A percentile compares a stretch with the other conserved stretches of the same genome.
These are phyloP conservation scores for Pachycephala philippinensis DNA, from an alignment of 2,113 vertebrate genomes.

Conservation along the genomic window DNA sequence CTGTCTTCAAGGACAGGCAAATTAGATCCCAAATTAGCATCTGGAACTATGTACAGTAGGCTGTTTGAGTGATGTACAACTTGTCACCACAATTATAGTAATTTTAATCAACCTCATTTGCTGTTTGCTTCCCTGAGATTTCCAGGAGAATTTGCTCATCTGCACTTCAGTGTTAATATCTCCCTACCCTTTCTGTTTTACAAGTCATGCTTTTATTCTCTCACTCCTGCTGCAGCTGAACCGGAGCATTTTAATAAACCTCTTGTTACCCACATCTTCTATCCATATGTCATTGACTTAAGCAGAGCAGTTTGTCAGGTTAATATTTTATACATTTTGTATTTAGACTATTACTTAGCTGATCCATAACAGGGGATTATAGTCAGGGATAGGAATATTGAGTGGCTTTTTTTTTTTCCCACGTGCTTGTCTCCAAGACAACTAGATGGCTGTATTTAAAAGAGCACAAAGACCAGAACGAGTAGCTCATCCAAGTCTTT, in stretches of 20 bases:
- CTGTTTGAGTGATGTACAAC: neutral
- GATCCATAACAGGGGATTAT: slow-evolving; percentile 2
- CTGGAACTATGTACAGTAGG: neutral
- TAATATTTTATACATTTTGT: slow-evolving; percentile 37
- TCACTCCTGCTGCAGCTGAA: neutral
- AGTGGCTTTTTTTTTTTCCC: neutral
- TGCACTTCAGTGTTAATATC: slow-evolving; percentile 6
- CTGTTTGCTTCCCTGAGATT: neutral
- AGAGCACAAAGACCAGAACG: slow-evolving; percentile 71
- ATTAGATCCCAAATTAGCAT: slow-evolving; percentile 38
- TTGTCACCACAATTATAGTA: slow-evolving; percentile 42
- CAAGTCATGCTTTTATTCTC: slow-evolving; percentile 1
- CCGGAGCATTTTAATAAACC: slow-evolving; percentile 18
- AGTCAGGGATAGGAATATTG: neutral
- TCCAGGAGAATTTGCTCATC: slow-evolving; percentile 11
- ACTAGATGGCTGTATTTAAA: slow-evolving; percentile 77
- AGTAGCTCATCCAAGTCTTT: slow-evolving; percentile 80
- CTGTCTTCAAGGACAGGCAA: slow-evolving; percentile 10
- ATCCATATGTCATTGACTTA: slow-evolving; percentile 30
- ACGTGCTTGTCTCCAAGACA: slow-evolving; percentile 73
- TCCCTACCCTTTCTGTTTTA: neutral
- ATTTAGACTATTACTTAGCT: slow-evolving; percentile 25
- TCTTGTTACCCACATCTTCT: slow-evolving; percentile 45
- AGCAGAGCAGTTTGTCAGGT: slow-evolving; percentile 19
- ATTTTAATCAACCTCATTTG: slow-evolving; percentile 53